Base-by-base conservation (phyloP, 1,140 invertebrate genomes). In the Globodera rostochiensis region DNA sequence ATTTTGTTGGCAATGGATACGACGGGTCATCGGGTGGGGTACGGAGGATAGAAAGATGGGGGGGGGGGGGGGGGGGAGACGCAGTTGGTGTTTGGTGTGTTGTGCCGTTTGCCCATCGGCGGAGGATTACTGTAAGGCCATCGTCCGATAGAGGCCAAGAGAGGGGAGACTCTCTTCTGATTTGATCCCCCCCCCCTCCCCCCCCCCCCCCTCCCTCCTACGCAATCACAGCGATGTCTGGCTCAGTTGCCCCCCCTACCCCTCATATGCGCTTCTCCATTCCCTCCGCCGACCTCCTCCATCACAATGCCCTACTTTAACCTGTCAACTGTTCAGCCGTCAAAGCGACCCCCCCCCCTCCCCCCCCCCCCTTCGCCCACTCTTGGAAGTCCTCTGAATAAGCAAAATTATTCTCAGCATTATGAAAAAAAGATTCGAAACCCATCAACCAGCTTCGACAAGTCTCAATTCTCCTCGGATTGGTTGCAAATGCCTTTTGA, bases 1-100 rank as follows among this genome's bases (percentile, higher is more conserved):
- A 60, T 60, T 60, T 60, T 60, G 57, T 60, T 60, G 57, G 57
- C 57, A 60, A 60, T 60, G 57, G 57, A 60, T 60, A 60, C 57
- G 57, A 60, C 57, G 57, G 57, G 57, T 60, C 57, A 60, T 60
- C 57, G 57, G 57, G 57, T 36, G 25, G 25, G 25, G 25, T n/a
- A n/a, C n/a, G n/a, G n/a, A n/a, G 57, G 19, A 6, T 5, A 60
- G 57, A 19, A 15, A 19, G 57, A 15, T 6, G 15, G 57, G 15
- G 15, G 11, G 57, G 1, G 57, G 0, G 57, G 57, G 57, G 13
- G 57, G 15, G 11, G 15, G 0, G 57, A 15, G 13, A 13, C 5
- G 57, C 57, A 19, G 57, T 60, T 60, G 57, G 57, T 60, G 57
- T 60, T 60, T 60, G 57, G 50, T 36, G 0, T 60, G 57, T 60